These are phyloP conservation scores for Drosophila murphyi DNA, from an alignment of 1,140 invertebrate genomes.

Conservation along the genomic window DNA sequence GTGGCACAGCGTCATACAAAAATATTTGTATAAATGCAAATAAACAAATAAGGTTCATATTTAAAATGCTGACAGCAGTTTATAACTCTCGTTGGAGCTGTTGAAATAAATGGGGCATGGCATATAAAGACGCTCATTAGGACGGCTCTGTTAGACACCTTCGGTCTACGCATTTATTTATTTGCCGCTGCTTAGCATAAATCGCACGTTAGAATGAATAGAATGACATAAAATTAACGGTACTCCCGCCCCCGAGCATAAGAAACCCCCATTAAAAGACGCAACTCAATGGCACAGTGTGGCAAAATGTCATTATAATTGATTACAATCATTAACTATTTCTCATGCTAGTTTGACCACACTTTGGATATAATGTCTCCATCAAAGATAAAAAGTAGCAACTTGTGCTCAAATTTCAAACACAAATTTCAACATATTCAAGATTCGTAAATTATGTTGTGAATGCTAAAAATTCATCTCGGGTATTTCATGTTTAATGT, in stretches of 20 bases:
- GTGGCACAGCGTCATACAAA: neutral
- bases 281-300: slow-evolving; percentile 46
- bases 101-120: slow-evolving; percentile 34
- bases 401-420: too few species aligned
- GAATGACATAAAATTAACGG: slow-evolving; percentile 79
- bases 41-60: slow-evolving; percentile 3
- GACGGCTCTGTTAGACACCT: slow-evolving; percentile 60
- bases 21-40: neutral
- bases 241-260: slow-evolving; percentile 33
- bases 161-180: slow-evolving; percentile 64
- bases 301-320: neutral
- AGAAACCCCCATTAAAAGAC: slow-evolving; percentile 31
- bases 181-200: slow-evolving; percentile 74
- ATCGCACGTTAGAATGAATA: slow-evolving; percentile 74
- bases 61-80: slow-evolving; percentile 1
- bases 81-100: neutral
- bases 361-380: too few species aligned
- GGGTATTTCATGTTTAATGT: too few species aligned
- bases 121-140: slow-evolving; percentile 51
- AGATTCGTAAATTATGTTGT: too few species aligned
- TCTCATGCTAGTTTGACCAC: too few species aligned
- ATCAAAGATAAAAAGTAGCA: too few species aligned
- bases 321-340: neutral
- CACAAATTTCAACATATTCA: too few species aligned
- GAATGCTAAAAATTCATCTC: too few species aligned